Evolutionary conservation across 2,797 vertebrate species (phyloP).

Genomic region (Galaxias olidus): DNA sequence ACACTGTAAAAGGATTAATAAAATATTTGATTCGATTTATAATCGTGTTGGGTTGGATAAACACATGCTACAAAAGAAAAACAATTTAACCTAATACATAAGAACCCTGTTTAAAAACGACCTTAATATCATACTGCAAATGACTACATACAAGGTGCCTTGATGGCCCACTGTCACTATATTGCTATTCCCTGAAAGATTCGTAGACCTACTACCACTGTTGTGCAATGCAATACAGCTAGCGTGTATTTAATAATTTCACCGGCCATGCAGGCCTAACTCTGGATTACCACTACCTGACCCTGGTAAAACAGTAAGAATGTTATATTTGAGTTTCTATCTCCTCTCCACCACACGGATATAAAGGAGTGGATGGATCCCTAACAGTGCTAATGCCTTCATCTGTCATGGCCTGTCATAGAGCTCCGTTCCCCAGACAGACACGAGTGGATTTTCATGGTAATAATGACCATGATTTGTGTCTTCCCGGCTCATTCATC

Average conservation of each 20-base stretch:
- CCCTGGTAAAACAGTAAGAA: background rate
- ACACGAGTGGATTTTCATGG: constrained; percentile 25
- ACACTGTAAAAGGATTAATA: background rate
- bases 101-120: background rate
- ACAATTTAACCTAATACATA: too few species aligned
- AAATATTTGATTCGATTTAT: background rate
- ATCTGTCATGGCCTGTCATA: constrained; percentile 39
- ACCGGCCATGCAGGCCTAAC: too few species aligned
- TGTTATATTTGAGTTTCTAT: constrained; percentile 11
- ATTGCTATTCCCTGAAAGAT: too few species aligned
- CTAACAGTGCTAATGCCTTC: constrained; percentile 18
- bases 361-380: background rate
- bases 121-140: background rate
- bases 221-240: constrained; percentile 9
- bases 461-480: constrained; percentile 27
- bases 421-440: constrained; percentile 13
- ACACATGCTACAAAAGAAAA: too few species aligned
- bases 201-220: background rate
- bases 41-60: too few species aligned
- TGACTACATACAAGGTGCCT: background rate
- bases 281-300: background rate
- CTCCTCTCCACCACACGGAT: constrained; percentile 19
- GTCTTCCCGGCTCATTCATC: constrained; percentile 8
- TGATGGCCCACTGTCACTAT: too few species aligned
- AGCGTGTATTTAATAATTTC: background rate